These are phyloP conservation scores for Mercenaria mercenaria DNA, from an alignment of 1,140 invertebrate genomes.

Conservation along the genomic window DNA sequence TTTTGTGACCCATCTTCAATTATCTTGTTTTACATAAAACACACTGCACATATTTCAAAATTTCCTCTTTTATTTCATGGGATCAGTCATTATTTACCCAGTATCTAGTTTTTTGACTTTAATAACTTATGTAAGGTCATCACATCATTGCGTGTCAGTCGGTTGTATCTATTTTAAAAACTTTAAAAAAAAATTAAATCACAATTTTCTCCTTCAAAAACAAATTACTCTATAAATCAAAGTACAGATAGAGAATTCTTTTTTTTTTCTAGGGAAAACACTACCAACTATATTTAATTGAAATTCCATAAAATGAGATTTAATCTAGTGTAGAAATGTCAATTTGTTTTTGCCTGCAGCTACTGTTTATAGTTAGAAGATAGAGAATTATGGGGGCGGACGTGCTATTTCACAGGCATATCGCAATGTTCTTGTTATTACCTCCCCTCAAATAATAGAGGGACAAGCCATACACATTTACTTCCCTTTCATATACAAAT, in stretches of 20 bases:
- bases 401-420: slow-evolving; percentile 21
- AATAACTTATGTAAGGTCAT: not conserved
- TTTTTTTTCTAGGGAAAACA: slow-evolving; percentile 11
- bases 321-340: slow-evolving; percentile 31
- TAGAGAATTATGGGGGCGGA: slow-evolving; percentile 15
- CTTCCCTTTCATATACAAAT: not conserved
- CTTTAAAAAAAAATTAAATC: not conserved
- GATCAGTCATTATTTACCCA: too few relatives aligned
- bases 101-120: not conserved
- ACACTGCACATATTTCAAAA: slow-evolving; percentile 1
- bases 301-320: slow-evolving; percentile 49
- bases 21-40: slow-evolving; percentile 28
- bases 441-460: not conserved
- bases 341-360: slow-evolving; percentile 44
- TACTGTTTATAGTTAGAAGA: not conserved
- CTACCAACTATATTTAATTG: slow-evolving; percentile 34
- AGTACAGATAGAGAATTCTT: not conserved
- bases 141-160: not conserved
- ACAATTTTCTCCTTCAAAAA: slow-evolving; percentile 9
- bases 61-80: not conserved
- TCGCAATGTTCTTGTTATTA: not conserved
- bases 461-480: not conserved
- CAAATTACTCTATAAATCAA: slow-evolving; percentile 12
- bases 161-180: not conserved
- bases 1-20: not conserved